A percentile compares a stretch with the other conserved stretches of the same genome.
These are phyloP conservation scores for Cactoblastis cactorum DNA, from an alignment of 2,888 invertebrate genomes.

Conservation along the genomic window DNA sequence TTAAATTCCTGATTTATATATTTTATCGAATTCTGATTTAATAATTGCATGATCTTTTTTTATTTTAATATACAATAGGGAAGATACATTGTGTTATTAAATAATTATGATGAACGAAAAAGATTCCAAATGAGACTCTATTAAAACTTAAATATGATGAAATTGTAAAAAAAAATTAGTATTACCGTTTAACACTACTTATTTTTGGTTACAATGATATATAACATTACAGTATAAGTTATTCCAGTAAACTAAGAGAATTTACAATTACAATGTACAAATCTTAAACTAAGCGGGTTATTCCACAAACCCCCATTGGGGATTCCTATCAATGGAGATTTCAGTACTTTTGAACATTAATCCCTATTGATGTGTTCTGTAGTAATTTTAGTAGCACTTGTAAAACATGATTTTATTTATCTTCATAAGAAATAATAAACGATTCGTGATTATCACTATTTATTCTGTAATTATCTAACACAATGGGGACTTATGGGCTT, in stretches of 20 bases:
- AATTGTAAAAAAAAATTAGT: too few species aligned
- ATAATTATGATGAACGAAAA: neutral
- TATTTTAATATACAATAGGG: neutral
- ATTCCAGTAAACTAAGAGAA: constrained; percentile 48
- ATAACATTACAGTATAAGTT: constrained; percentile 38
- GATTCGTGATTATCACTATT: too few species aligned
- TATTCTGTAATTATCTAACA: too few species aligned
- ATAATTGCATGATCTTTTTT: neutral
- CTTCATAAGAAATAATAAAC: too few species aligned
- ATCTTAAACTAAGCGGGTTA: constrained; percentile 59
- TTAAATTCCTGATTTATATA: too few species aligned
- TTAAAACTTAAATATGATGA: neutral
- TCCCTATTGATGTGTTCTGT: too few species aligned
- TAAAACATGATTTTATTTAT: too few species aligned
- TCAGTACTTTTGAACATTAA: too few species aligned
- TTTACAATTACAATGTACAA: constrained; percentile 72
- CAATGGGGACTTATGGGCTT: too few species aligned
- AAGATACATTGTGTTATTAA: neutral
- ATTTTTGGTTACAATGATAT: constrained; percentile 48
- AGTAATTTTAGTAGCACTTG: too few species aligned
- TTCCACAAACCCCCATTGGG: too few species aligned
- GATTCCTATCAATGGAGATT: too few species aligned
- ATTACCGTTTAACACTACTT: constrained; percentile 21
- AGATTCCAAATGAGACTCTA: constrained; percentile 11
- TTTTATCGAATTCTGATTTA: neutral